Evolutionary conservation across 2,888 invertebrate genomes (phyloP), one percentile per base, ranked within the genome.

Genomic region (Pterostichus madidus): DNA sequence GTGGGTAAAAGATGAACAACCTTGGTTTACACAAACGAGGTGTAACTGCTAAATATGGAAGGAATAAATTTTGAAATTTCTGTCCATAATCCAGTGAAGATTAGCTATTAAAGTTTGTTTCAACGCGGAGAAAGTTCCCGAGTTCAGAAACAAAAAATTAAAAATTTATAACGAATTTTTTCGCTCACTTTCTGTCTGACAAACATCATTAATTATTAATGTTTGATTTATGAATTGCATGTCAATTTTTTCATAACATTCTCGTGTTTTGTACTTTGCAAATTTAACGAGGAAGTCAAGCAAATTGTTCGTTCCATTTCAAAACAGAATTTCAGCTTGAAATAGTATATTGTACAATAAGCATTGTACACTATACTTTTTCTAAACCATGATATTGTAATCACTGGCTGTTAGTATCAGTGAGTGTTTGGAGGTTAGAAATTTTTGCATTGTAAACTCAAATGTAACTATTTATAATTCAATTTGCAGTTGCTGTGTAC

Each of bases 161-260:
- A 64, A 64, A 64, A 64, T 64, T 35, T 64, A 64, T 64, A 64
- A 64, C n/a, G 64, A 64, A 64, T 64, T 64, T 71, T 71, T 71
- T 71, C 71, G 44, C 46, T 71, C 24, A 46, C 71, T 46, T 71
- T 71, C 46, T 71, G 44, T 46, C 24, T 39, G 44, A 17, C 71
- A 71, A 71, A 71, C 71, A 71, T 46, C 11, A 71, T 71, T 46
- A 71, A 71, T 71, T 46, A 71, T 71, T 71, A 71, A 71, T 46
- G n/a, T 71, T 10, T 64, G 64, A 71, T 71, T 71, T 71, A 71
- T 44, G 71, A 46, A 17, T 17, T 71, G 46, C 46, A 49, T 71
- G 71, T 71, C 17, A 46, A 46, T 46, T 46, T 71, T 71, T 31
- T 71, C 31, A 64, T 11, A 59, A n/a, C 31, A 44, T 39, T 39